phyloP scores from a whole-genome alignment of 2,888 invertebrate species.

The Drosophila rubida region DNA sequence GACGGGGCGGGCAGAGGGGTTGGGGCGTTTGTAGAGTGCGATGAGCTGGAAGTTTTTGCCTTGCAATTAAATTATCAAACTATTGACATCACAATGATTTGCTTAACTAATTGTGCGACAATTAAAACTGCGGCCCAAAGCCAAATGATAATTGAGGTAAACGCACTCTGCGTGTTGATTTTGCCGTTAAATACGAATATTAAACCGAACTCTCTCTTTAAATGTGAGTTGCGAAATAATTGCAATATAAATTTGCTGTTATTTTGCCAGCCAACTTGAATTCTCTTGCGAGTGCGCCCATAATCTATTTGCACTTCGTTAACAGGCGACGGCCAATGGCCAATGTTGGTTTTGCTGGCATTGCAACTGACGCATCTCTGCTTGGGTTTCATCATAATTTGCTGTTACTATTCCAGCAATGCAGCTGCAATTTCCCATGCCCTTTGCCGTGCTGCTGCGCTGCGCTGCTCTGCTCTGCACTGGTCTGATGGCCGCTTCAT shows the following conservation, averaged over 20 bases:
- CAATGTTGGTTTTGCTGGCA: conserved; percentile 35
- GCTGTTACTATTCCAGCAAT: conserved; percentile 31
- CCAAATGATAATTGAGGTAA: conserved; percentile 5
- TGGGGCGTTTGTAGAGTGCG: not conserved
- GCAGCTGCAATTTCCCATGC: conserved; percentile 59
- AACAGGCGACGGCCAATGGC: conserved; percentile 21
- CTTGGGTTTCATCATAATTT: conserved; percentile 27
- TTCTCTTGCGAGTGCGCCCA: not conserved
- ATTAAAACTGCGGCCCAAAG: conserved; percentile 4
- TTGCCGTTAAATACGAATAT: not conserved
- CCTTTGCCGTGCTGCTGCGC: conserved; percentile 33
- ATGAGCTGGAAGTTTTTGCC: not conserved
- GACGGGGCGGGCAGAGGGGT: no score
- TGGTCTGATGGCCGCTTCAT: conserved; percentile 32
- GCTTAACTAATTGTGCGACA: conserved; percentile 16
- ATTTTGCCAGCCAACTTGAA: not conserved
- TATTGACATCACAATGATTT: conserved; percentile 10
- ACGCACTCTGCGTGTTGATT: not conserved
- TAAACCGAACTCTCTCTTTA: not conserved
- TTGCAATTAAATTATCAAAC: not conserved
- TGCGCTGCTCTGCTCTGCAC: not conserved
- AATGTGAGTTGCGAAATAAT: not conserved
- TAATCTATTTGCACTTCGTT: conserved; percentile 36
- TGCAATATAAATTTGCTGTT: not conserved
- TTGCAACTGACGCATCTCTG: conserved; percentile 11